Conservation (phyloP, 1,140 invertebrate genomes). For the Pachyrhynchus sulphureomaculatus region DNA sequence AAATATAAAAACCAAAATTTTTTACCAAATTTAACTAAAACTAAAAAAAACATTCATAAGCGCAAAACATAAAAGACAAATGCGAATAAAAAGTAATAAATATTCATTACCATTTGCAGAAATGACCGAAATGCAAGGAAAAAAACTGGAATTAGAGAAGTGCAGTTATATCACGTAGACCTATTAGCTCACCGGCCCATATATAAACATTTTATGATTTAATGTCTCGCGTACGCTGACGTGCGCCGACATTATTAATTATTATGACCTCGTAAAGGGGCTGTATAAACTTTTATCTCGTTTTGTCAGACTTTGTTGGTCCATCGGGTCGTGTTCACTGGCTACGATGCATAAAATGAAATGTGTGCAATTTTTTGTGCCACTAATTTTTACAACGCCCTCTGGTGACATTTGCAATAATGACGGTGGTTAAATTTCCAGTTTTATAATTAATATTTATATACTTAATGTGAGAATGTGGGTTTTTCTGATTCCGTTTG, state of each 20-base stretch:
- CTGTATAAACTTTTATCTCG: slow-evolving; percentile 43
- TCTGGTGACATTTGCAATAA: slow-evolving; percentile 39
- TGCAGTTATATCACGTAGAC: slow-evolving; percentile 27
- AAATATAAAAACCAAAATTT: no score
- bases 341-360: slow-evolving; percentile 34
- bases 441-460: slow-evolving; percentile 38
- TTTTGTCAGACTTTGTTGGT: slow-evolving; percentile 44
- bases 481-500: no score
- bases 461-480: slow-evolving; percentile 9
- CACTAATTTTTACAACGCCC: slow-evolving; percentile 31
- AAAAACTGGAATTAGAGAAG: slow-evolving; percentile 17
- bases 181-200: slow-evolving; percentile 37
- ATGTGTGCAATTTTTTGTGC: slow-evolving; percentile 39
- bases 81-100: slow-evolving; percentile 5
- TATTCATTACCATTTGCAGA: slow-evolving; percentile 2
- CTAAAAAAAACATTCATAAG: no score
- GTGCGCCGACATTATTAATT: slow-evolving; percentile 40
- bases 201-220: slow-evolving; percentile 43
- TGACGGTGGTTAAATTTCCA: slow-evolving; percentile 32
- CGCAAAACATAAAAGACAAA: slow-evolving; percentile 8
- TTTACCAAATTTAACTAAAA: no score
- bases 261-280: slow-evolving; percentile 43
- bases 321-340: slow-evolving; percentile 34
- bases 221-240: slow-evolving; percentile 32
- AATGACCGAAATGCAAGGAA: slow-evolving; percentile 13